Evolutionary conservation across 2,797 vertebrate species (phyloP).

Genomic region (Gorsachius magnificus): DNA sequence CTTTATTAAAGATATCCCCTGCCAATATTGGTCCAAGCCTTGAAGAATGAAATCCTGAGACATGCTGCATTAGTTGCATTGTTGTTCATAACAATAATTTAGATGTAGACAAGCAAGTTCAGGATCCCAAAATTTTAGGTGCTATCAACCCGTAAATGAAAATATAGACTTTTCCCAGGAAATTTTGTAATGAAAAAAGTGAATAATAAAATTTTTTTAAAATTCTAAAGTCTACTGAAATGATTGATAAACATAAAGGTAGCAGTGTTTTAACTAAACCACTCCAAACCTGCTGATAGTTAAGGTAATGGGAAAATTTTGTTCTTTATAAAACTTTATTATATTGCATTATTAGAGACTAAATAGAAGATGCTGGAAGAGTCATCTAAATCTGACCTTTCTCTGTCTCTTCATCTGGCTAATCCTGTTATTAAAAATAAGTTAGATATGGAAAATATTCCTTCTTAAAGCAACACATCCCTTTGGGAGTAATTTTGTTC

Average conservation of each 20-base stretch:
- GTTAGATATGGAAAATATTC: neutral
- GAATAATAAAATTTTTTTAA: neutral
- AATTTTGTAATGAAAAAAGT: neutral
- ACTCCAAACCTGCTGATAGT: neutral
- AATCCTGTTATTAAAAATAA: neutral
- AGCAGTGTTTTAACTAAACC: neutral
- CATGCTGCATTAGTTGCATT: neutral
- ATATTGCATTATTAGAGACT: neutral
- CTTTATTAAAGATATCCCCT: neutral
- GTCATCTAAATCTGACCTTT: neutral
- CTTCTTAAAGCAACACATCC: neutral
- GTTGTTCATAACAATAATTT: neutral
- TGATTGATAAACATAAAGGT: neutral
- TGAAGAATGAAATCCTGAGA: neutral
- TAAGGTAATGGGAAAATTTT: neutral
- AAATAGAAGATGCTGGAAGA: neutral
- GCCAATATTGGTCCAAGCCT: neutral
- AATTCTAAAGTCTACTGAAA: neutral
- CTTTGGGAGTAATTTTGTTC: constrained; percentile 24
- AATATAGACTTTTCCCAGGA: neutral
- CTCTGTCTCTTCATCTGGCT: neutral
- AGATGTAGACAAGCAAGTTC: neutral
- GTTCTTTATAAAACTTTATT: neutral
- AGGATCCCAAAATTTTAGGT: neutral
- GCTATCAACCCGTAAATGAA: neutral